These are phyloP conservation scores for Keiferia lycopersicella DNA, from an alignment of 2,888 invertebrate species.

Conservation along the genomic window DNA sequence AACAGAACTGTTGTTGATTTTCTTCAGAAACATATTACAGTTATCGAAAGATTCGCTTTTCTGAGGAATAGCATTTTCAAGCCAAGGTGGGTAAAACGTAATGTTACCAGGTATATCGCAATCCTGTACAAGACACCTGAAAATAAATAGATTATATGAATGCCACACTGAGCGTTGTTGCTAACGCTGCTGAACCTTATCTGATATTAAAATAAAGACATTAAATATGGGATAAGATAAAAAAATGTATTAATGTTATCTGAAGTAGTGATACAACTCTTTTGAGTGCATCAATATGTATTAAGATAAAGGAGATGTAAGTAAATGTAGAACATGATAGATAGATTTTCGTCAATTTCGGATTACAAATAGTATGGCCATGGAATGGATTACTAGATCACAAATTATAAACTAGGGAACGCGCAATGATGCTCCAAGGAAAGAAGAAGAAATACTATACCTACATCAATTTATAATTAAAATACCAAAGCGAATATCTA, in stretches of 20 bases:
- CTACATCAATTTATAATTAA: too few species aligned
- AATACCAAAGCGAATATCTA: too few species aligned
- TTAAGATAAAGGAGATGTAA: too few species aligned
- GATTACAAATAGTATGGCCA: too few species aligned
- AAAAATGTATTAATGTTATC: background rate
- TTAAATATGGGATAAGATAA: background rate
- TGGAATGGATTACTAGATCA: too few species aligned
- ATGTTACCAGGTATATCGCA: slow-evolving; percentile 38
- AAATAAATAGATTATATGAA: slow-evolving; percentile 22
- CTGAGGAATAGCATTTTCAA: slow-evolving; percentile 55
- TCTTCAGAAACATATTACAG: background rate
- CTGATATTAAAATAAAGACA: background rate
- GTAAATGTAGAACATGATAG: too few species aligned
- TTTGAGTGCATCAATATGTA: background rate
- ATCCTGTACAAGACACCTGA: slow-evolving; percentile 45
- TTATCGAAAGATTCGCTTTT: slow-evolving; percentile 32
- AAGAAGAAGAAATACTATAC: too few species aligned
- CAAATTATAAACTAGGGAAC: too few species aligned
- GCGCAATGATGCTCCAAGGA: too few species aligned
- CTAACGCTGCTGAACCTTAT: background rate
- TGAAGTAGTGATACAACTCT: background rate
- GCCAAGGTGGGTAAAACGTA: slow-evolving; percentile 58
- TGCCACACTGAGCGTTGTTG: too few species aligned
- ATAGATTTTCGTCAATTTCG: too few species aligned
- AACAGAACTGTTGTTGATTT: background rate